Evolutionary conservation across 2,797 vertebrate genomes (phyloP).

Genomic region (Karalla daura): DNA sequence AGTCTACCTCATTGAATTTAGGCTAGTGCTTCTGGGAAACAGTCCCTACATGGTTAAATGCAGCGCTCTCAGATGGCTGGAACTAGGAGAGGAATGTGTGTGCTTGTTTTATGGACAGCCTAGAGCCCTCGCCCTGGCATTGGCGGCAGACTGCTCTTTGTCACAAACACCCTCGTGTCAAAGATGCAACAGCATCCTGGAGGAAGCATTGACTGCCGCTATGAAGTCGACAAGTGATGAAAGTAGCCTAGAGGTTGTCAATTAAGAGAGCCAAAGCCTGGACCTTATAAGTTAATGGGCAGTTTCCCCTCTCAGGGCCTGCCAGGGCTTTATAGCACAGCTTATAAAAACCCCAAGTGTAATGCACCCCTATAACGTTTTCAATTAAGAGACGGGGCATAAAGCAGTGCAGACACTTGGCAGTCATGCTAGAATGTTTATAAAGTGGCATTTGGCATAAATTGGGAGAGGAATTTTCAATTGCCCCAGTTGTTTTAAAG

Average conservation of each 20-base stretch:
- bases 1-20: slow-evolving; percentile 13
- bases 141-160: slow-evolving; percentile 86
- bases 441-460: slow-evolving; percentile 78
- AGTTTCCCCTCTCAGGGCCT: slow-evolving; percentile 82
- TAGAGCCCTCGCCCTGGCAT: slow-evolving; percentile 73
- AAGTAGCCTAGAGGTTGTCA: slow-evolving; percentile 94
- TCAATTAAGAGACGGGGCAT: slow-evolving; percentile 80
- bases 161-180: slow-evolving; percentile 89
- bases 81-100: slow-evolving; percentile 69
- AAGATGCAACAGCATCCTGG: slow-evolving; percentile 89
- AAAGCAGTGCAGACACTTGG: slow-evolving; percentile 77
- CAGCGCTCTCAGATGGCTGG: slow-evolving; percentile 60
- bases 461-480: slow-evolving; percentile 74
- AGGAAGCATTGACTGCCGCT: slow-evolving; percentile 92
- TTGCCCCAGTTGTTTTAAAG: slow-evolving; percentile 75
- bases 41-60: slow-evolving; percentile 65
- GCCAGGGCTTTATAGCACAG: slow-evolving; percentile 85
- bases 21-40: slow-evolving; percentile 18
- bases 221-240: slow-evolving; percentile 95
- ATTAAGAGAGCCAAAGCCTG: slow-evolving; percentile 89
- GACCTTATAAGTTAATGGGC: slow-evolving; percentile 91
- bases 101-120: slow-evolving; percentile 83
- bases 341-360: slow-evolving; percentile 84
- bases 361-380: slow-evolving; percentile 85
- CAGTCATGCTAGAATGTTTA: slow-evolving; percentile 76